Evolutionary conservation across 1,140 invertebrate species (phyloP).

Genomic region (Micrasema minimum): DNA sequence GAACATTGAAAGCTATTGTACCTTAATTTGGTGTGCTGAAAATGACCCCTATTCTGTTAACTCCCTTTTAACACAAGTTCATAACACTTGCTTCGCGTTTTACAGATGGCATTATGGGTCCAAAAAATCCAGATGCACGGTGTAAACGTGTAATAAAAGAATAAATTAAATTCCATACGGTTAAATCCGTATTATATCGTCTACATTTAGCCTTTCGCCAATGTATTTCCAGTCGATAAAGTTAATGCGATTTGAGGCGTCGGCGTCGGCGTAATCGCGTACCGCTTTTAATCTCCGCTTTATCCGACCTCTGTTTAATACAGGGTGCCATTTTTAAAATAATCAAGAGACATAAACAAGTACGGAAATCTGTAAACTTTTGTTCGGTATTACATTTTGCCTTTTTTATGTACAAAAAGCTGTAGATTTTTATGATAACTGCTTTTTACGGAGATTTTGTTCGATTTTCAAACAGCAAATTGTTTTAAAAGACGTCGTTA

Average conservation of each 20-base stretch:
- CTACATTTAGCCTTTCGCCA: constrained; percentile 39
- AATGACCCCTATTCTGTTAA: no score
- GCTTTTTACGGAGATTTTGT: no score
- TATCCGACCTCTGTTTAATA: not conserved
- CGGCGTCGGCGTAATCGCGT: constrained; percentile 26
- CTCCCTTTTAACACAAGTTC: constrained; percentile 16
- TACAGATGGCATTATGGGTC: constrained; percentile 13
- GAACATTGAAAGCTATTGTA: no score
- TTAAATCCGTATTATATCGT: constrained; percentile 39
- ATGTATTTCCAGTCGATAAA: constrained; percentile 40
- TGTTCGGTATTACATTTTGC: no score
- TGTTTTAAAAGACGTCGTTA: no score
- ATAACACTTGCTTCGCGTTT: constrained; percentile 15
- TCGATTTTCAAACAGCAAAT: no score
- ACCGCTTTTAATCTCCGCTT: not conserved
- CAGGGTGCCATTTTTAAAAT: no score
- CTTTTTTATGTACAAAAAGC: no score
- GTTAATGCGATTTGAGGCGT: constrained; percentile 32
- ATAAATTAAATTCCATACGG: constrained; percentile 41
- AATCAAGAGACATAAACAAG: no score
- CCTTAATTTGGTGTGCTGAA: no score
- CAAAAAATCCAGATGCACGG: constrained; percentile 34
- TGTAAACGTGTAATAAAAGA: constrained; percentile 40
- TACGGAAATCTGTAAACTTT: no score
- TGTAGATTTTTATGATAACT: no score